Evolutionary conservation across 2,113 vertebrate species (phyloP).

Genomic region (Mastomys coucha): DNA sequence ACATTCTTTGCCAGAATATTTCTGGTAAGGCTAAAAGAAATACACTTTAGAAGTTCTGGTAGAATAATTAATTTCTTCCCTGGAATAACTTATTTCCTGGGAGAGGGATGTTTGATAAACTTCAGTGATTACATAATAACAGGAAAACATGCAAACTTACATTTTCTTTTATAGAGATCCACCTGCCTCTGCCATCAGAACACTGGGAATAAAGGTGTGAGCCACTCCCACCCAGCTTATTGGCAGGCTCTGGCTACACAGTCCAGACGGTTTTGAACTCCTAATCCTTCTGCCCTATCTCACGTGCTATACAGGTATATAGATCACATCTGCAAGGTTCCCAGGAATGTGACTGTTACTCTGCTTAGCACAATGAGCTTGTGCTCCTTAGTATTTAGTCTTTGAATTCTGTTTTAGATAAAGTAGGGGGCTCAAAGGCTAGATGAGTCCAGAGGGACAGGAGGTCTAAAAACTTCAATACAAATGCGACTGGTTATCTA

Average conservation of each 20-base stretch:
- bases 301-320: not conserved
- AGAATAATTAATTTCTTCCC: not conserved
- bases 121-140: conserved; percentile 1
- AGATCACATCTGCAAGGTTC: not conserved
- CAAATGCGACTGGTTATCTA: too few species aligned
- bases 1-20: conserved; percentile 36
- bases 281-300: not conserved
- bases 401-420: conserved; percentile 28
- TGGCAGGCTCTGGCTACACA: not conserved
- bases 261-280: not conserved
- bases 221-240: too few species aligned
- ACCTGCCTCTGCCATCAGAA: not conserved
- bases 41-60: conserved; percentile 17
- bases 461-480: not conserved
- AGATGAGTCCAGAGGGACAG: not conserved
- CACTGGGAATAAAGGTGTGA: not conserved
- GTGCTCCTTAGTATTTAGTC: not conserved
- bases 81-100: not conserved
- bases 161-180: not conserved
- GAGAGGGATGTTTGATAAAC: not conserved
- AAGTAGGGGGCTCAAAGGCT: not conserved
- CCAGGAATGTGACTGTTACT: not conserved
- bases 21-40: conserved; percentile 27
- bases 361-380: not conserved
- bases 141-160: not conserved